Conservation (phyloP, 2,888 invertebrate species). For the Tanytarsus gracilentus region DNA sequence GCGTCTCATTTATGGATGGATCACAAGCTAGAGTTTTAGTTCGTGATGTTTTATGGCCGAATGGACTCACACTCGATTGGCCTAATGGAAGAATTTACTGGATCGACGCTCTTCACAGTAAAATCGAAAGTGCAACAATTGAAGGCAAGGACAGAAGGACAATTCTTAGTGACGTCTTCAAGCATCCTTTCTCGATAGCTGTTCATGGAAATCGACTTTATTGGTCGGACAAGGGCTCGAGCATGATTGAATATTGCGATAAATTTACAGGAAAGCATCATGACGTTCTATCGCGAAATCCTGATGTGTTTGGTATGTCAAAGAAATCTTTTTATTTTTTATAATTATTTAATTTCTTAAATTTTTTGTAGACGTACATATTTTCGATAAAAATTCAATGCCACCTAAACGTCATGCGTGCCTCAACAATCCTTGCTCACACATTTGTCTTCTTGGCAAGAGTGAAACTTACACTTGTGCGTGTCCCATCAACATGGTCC, state of each 20-base stretch:
- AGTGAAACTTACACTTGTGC: constrained; percentile 53
- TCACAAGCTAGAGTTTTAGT: constrained; percentile 52
- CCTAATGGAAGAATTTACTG: constrained; percentile 74
- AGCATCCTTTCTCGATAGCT: constrained; percentile 73
- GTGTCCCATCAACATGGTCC: constrained; percentile 63
- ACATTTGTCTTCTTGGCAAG: constrained; percentile 65
- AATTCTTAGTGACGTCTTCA: constrained; percentile 52
- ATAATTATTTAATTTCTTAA: background rate
- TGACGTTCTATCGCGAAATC: constrained; percentile 47
- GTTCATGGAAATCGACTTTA: constrained; percentile 81
- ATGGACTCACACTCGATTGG: constrained; percentile 75
- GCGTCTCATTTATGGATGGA: constrained; percentile 80
- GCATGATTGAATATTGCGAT: constrained; percentile 63
- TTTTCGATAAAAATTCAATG: constrained; percentile 63
- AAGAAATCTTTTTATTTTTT: background rate
- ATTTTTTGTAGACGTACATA: constrained; percentile 51
- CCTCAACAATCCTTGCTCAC: constrained; percentile 53
- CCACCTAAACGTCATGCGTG: constrained; percentile 54
- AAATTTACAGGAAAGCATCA: constrained; percentile 65
- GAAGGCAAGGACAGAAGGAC: constrained; percentile 58
- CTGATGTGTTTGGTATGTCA: constrained; percentile 38
- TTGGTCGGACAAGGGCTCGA: constrained; percentile 82
- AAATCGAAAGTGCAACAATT: constrained; percentile 55
- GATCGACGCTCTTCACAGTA: constrained; percentile 67
- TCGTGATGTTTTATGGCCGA: constrained; percentile 64